phyloP scores from a whole-genome alignment of 1,140 invertebrate species.

The Maniola jurtina region DNA sequence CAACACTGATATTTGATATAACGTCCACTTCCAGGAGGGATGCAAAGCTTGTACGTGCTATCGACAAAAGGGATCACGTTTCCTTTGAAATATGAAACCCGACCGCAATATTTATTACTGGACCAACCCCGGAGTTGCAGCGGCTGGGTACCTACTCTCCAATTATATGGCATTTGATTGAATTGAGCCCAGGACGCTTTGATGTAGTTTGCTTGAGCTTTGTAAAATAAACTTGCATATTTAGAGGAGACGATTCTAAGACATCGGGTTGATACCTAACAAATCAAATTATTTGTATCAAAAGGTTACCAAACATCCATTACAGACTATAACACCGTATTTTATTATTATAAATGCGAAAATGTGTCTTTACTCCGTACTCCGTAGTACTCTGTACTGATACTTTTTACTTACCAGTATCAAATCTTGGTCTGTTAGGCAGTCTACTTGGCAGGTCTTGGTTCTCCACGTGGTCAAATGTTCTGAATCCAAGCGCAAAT shows the following conservation, averaged over 20 bases:
- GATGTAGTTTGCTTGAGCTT: neutral
- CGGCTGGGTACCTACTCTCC: neutral
- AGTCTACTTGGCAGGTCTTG: conserved; percentile 64
- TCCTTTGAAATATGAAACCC: conserved; percentile 3
- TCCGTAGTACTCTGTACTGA: too few species aligned
- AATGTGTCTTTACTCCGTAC: too few species aligned
- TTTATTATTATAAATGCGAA: too few species aligned
- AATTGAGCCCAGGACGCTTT: neutral
- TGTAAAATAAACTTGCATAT: neutral
- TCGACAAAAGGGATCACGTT: conserved; percentile 7
- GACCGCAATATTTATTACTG: conserved; percentile 4
- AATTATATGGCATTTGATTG: conserved; percentile 1
- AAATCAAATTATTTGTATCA: too few species aligned
- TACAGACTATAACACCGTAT: too few species aligned
- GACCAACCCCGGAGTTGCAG: neutral
- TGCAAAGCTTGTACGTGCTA: neutral
- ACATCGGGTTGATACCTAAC: neutral
- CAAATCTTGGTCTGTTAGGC: conserved; percentile 63
- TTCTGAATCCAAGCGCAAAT: conserved; percentile 80
- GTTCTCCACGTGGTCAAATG: conserved; percentile 70
- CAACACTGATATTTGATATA: neutral
- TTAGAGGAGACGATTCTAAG: neutral
- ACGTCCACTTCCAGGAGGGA: neutral
- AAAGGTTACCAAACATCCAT: too few species aligned
- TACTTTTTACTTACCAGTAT: conserved; percentile 62